Evolutionary conservation across 1,140 invertebrate genomes (phyloP).

Genomic region (Drosophila malerkotliana): DNA sequence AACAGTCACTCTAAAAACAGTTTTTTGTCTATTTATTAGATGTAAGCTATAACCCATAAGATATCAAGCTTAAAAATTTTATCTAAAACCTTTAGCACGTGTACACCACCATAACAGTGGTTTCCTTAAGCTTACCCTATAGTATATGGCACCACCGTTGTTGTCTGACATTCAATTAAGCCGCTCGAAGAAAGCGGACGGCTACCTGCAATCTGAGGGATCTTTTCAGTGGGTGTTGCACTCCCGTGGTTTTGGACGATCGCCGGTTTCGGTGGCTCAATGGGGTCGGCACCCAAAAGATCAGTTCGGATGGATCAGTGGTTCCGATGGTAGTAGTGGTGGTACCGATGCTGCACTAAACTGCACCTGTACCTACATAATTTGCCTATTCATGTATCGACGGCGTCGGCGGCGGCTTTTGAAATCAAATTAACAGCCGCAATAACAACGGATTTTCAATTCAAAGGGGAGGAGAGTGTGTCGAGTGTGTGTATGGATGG

Average conservation of each 20-base stretch:
- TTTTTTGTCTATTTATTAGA: too few relatives aligned
- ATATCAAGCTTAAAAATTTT: too few relatives aligned
- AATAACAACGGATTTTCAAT: constrained; percentile 35
- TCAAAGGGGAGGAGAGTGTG: not conserved
- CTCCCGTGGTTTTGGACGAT: constrained; percentile 42
- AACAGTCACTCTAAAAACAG: too few relatives aligned
- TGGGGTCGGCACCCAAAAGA: not conserved
- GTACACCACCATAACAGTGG: not conserved
- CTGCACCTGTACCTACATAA: constrained; percentile 65
- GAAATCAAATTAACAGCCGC: constrained; percentile 71
- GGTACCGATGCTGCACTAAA: constrained; percentile 4
- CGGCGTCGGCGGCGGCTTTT: constrained; percentile 56
- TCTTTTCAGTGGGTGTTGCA: constrained; percentile 63
- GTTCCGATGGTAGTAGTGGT: not conserved
- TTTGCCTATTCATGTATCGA: constrained; percentile 72
- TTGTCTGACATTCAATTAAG: constrained; percentile 71
- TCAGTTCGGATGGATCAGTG: not conserved
- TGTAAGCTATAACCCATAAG: too few relatives aligned
- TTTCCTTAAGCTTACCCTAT: constrained; percentile 12
- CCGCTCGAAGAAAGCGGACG: constrained; percentile 45
- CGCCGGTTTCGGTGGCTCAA: constrained; percentile 30
- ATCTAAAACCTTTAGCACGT: constrained; percentile 8
- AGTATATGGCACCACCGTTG: constrained; percentile 18
- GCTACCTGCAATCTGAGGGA: constrained; percentile 58
- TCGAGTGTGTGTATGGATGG: too few relatives aligned